These are phyloP conservation scores for Scalopus aquaticus DNA, from an alignment of 2,113 vertebrate genomes.

Conservation along the genomic window DNA sequence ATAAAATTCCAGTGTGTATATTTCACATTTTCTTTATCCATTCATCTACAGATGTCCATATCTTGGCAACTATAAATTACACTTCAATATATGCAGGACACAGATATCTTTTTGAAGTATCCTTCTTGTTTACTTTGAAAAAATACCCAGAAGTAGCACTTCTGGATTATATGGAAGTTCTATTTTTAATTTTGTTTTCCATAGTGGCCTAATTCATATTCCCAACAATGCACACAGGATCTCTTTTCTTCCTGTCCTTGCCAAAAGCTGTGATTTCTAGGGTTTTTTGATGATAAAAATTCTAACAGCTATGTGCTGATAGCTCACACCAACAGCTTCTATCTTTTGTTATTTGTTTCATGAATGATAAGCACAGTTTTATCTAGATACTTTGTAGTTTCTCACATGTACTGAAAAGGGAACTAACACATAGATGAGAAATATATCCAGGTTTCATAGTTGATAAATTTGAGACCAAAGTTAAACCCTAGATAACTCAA, in stretches of 20 bases:
- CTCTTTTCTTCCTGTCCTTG: not conserved
- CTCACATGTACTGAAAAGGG: not conserved
- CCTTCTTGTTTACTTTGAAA: not conserved
- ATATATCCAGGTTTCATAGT: not conserved
- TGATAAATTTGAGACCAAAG: not conserved
- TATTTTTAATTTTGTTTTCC: not conserved
- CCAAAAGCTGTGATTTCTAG: not conserved
- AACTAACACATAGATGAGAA: not conserved
- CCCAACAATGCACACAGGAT: not conserved
- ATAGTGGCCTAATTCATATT: not conserved
- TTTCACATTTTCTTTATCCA: not conserved
- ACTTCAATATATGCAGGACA: not conserved
- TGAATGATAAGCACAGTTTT: not conserved
- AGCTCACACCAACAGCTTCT: not conserved
- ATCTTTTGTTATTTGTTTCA: too few relatives aligned
- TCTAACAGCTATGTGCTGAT: not conserved
- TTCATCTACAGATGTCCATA: not conserved
- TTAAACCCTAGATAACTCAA: not conserved
- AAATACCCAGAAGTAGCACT: not conserved
- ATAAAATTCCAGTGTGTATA: not conserved
- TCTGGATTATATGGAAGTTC: not conserved
- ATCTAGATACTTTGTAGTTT: not conserved
- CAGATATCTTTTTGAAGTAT: not conserved
- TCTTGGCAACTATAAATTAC: not conserved
- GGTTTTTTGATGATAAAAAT: not conserved